A percentile compares a stretch with the other conserved stretches of the same genome.
Conservation (phyloP, 2,888 invertebrate genomes). For the Nomada fucata region DNA sequence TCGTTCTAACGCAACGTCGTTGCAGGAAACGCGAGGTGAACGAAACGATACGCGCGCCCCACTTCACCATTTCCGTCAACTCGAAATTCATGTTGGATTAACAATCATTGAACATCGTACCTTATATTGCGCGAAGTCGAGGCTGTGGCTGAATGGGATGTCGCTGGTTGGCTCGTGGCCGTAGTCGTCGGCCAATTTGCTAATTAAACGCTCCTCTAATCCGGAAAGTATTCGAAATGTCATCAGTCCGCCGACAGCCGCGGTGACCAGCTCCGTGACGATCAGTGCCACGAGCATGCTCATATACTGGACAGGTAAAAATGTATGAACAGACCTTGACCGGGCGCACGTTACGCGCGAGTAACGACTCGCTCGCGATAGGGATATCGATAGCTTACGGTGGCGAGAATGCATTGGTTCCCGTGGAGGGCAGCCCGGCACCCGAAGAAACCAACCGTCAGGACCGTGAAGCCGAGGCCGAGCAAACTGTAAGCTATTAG, state of each 20-base stretch:
- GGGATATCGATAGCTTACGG: constrained; percentile 48
- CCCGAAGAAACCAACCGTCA: constrained; percentile 86
- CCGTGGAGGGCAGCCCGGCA: constrained; percentile 86
- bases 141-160: constrained; percentile 82
- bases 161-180: constrained; percentile 81
- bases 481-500: constrained; percentile 85
- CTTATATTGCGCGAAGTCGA: constrained; percentile 85
- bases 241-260: constrained; percentile 80
- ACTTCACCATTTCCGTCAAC: too few relatives aligned
- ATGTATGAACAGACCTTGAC: constrained; percentile 33
- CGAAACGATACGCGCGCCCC: too few relatives aligned
- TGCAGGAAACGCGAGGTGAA: too few relatives aligned
- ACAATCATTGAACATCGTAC: constrained; percentile 70
- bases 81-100: too few relatives aligned
- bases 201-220: constrained; percentile 80
- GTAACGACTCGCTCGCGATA: neutral
- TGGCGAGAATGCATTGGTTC: constrained; percentile 82
- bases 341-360: neutral
- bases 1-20: too few relatives aligned
- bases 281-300: constrained; percentile 84
- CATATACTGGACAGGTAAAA: constrained; percentile 82
- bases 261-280: constrained; percentile 83
- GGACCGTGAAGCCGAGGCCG: constrained; percentile 85
- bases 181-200: constrained; percentile 81
- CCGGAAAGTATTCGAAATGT: constrained; percentile 82